Conservation (phyloP, 2,113 vertebrate species). For the Passer montanus region DNA sequence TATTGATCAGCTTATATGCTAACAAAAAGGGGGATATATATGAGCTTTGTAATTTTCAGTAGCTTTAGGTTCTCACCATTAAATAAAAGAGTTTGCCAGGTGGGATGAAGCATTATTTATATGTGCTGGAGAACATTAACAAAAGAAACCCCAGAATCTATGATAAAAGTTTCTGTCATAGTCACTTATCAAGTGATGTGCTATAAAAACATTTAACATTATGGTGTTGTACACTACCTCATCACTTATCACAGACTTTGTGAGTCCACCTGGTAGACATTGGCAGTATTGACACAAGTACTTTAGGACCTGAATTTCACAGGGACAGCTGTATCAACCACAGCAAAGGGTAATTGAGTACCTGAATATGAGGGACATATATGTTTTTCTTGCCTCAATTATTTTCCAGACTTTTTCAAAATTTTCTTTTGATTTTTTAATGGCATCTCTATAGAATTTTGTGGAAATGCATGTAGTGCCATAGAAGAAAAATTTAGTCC, state of each 20-base stretch:
- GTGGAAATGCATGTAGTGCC: not conserved
- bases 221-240: not conserved
- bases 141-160: not conserved
- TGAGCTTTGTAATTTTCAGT: not conserved
- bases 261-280: not conserved
- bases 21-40: not conserved
- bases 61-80: not conserved
- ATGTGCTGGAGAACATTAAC: not conserved
- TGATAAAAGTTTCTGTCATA: not conserved
- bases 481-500: not conserved
- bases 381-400: not conserved
- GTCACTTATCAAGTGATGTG: not conserved
- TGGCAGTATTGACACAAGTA: not conserved
- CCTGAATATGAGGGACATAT: not conserved
- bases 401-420: not conserved
- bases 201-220: not conserved
- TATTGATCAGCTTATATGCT: not conserved
- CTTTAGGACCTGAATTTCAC: not conserved
- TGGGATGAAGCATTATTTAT: not conserved
- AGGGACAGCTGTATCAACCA: not conserved
- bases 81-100: not conserved
- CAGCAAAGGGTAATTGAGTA: not conserved
- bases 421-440: not conserved
- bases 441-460: not conserved
- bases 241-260: not conserved